These are phyloP conservation scores for Epirrhoe tristata DNA, from an alignment of 2,888 invertebrate genomes.

Conservation along the genomic window DNA sequence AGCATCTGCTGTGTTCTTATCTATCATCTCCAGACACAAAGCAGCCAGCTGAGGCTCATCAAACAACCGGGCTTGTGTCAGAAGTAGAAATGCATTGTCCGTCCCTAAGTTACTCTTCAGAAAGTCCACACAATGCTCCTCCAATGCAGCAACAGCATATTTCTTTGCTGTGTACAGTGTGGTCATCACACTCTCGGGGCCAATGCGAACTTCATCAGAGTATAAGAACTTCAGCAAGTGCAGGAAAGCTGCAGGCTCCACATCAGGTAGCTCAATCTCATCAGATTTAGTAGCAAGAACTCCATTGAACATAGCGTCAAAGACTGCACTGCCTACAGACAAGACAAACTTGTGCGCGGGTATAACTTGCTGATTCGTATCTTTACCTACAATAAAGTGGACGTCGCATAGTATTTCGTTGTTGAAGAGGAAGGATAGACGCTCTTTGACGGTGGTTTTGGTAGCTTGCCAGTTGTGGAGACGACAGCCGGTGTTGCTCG, in stretches of 20 bases:
- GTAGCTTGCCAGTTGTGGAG: conserved; percentile 90
- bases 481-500: conserved; percentile 74
- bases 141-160: conserved; percentile 93
- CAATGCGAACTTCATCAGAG: conserved; percentile 93
- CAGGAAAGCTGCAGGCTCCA: conserved; percentile 92
- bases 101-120: conserved; percentile 89
- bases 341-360: conserved; percentile 93
- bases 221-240: conserved; percentile 90
- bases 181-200: conserved; percentile 94
- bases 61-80: conserved; percentile 92
- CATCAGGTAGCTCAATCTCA: conserved; percentile 92
- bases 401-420: conserved; percentile 87
- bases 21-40: conserved; percentile 92
- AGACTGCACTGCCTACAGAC: conserved; percentile 93
- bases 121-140: conserved; percentile 93
- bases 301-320: conserved; percentile 95
- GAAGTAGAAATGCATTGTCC: conserved; percentile 93
- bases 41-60: conserved; percentile 93
- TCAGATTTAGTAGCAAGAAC: conserved; percentile 88
- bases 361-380: conserved; percentile 88
- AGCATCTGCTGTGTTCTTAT: conserved; percentile 93
- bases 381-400: conserved; percentile 91
- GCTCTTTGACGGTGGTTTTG: conserved; percentile 90
- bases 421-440: conserved; percentile 87
- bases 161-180: conserved; percentile 95